These are phyloP conservation scores for Machaerirhynchus nigripectus DNA, from an alignment of 2,113 vertebrate genomes.

Conservation along the genomic window DNA sequence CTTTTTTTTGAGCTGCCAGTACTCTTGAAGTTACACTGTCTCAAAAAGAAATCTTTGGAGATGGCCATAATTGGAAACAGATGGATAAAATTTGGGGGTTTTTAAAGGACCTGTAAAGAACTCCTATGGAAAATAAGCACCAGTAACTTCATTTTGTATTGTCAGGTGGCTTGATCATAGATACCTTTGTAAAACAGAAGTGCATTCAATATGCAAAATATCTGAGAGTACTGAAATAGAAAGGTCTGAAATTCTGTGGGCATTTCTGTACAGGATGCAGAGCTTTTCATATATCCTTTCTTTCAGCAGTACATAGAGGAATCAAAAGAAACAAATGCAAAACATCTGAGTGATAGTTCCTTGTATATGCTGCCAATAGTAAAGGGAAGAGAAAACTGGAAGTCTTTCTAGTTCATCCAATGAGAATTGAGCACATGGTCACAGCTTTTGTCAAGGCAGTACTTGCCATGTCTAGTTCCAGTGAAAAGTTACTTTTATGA, in stretches of 20 bases:
- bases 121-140: not conserved
- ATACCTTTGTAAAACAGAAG: not conserved
- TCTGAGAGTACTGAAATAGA: not conserved
- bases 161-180: not conserved
- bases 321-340: not conserved
- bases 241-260: not conserved
- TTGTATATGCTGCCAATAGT: not conserved
- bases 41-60: not conserved
- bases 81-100: not conserved
- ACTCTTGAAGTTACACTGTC: not conserved
- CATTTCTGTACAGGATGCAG: not conserved
- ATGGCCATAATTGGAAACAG: not conserved
- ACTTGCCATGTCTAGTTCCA: not conserved
- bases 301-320: not conserved
- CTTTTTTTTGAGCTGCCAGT: not conserved
- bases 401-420: not conserved
- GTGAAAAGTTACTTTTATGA: not conserved
- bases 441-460: not conserved
- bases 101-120: not conserved
- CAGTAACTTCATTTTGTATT: not conserved
- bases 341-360: not conserved
- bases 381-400: not conserved
- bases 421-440: not conserved
- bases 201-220: not conserved
- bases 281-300: not conserved